Evolutionary conservation across 1,140 invertebrate genomes (phyloP).

Genomic region (Tetraneura akinire): DNA sequence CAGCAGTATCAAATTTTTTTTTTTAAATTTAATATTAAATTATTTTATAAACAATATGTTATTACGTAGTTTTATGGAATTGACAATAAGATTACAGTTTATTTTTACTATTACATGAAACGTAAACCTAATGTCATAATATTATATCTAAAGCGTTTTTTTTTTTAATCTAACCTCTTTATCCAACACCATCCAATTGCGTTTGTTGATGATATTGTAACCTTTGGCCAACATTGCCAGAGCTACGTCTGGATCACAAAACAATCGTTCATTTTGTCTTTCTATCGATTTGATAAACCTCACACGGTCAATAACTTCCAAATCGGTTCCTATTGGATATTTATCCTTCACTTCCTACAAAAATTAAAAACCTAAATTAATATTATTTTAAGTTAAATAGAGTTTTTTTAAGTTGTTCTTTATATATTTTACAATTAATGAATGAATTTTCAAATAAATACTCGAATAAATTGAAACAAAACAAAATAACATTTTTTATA

Average conservation of each 20-base stretch:
- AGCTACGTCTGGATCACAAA: conserved; percentile 11
- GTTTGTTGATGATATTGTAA: not conserved
- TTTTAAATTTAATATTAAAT: not conserved
- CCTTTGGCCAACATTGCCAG: conserved; percentile 24
- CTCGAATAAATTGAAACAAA: too few relatives aligned
- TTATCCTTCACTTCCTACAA: conserved; percentile 30
- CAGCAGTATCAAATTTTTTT: too few relatives aligned
- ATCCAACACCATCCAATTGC: conserved; percentile 20
- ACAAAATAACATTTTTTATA: too few relatives aligned
- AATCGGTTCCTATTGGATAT: conserved; percentile 26
- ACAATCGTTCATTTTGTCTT: not conserved
- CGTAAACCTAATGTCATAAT: too few relatives aligned
- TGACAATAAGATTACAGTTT: too few relatives aligned
- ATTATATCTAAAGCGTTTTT: not conserved
- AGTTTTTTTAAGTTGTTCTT: too few relatives aligned
- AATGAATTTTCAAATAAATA: too few relatives aligned
- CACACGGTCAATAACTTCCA: not conserved
- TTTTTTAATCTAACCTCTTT: not conserved
- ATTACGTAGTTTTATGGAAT: too few relatives aligned
- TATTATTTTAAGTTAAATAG: too few relatives aligned
- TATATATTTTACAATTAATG: too few relatives aligned
- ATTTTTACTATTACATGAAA: too few relatives aligned
- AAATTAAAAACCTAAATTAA: not conserved
- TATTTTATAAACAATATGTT: not conserved
- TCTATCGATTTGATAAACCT: conserved; percentile 27